Evolutionary conservation across 2,113 vertebrate species (phyloP), one percentile per base, ranked within the genome.

Genomic region (Sinocyclocheilus rhinocerous): DNA sequence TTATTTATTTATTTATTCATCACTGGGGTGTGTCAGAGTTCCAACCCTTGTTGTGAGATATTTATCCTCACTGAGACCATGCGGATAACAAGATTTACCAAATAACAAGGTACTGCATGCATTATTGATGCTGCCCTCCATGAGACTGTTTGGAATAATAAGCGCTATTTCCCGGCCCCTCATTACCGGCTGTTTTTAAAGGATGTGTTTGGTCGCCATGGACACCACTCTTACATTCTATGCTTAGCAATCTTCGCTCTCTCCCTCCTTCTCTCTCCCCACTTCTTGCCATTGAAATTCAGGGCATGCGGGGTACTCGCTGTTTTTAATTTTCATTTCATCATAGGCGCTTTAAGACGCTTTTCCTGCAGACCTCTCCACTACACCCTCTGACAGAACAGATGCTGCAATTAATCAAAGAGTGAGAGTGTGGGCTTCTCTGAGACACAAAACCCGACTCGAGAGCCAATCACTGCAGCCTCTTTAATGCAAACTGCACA

Each of bases 251-350:
- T 93, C 77, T 65, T 80, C 73, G 6, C 18, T 45, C 81, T 24
- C 61, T 82, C 61, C 79, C 84, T 81, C 55, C 50, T 26, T 42
- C 26, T 79, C 79, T 77, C 67, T 63, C 57, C 65, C 48, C 84
- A 81, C 55, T 65, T 77, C 33, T 76, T 76, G 70, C 85, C 84
- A 96, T 98, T 97, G 95, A 94, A 94, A 98, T 98, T 97, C 97
- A 93, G 94, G 94, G 97, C 97, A 98, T 95, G 96, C 93, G 87
- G 93, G 91, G 94, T 95, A 95, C 96, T 98, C 96, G 96, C 96
- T 96, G 96, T 93, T 98, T 98, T 98, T 98, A 97, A 99, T 98
- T 99, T 99, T 99, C 96, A 96, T 98, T 98, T 98, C 97, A 98
- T 98, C 97, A 97, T 97, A 98, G 97, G 96, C 95, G 96, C 96